A percentile compares a stretch with the other conserved stretches of the same genome.
These are phyloP conservation scores for Bugulina stolonifera DNA, from an alignment of 2,888 invertebrate genomes.

Conservation along the genomic window DNA sequence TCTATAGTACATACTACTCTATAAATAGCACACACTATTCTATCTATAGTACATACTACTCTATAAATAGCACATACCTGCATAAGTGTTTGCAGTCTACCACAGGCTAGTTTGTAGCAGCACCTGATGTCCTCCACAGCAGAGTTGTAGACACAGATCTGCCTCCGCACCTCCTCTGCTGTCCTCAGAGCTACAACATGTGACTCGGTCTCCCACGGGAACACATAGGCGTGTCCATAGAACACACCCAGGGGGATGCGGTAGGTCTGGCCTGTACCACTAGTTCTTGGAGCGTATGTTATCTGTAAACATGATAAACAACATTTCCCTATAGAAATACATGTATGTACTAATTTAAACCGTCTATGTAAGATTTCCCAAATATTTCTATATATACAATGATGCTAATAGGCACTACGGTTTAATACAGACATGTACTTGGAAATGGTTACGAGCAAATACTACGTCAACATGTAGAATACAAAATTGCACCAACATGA, in stretches of 20 bases:
- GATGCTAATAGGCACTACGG: no score
- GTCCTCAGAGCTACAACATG: not conserved
- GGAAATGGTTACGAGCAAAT: no score
- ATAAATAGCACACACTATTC: not conserved
- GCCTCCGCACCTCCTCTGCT: slow-evolving; percentile 52
- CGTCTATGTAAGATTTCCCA: no score
- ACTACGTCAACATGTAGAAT: no score
- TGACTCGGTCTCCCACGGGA: slow-evolving; percentile 58
- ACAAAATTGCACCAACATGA: no score
- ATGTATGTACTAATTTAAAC: no score
- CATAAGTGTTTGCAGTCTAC: slow-evolving; percentile 72
- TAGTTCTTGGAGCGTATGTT: slow-evolving; percentile 26
- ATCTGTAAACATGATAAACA: no score
- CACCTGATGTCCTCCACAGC: slow-evolving; percentile 74
- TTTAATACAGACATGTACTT: no score
- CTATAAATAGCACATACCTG: slow-evolving; percentile 58
- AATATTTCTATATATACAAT: no score
- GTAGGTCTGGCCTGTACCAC: slow-evolving; percentile 55
- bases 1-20: slow-evolving; percentile 1
- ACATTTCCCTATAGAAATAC: no score
- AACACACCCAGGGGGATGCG: slow-evolving; percentile 88
- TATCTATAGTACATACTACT: not conserved
- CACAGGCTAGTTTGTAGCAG: slow-evolving; percentile 74
- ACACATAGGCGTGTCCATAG: slow-evolving; percentile 75
- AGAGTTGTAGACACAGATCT: slow-evolving; percentile 63